phyloP scores from a whole-genome alignment of 2,113 vertebrate genomes.

The Leiothrix lutea region DNA sequence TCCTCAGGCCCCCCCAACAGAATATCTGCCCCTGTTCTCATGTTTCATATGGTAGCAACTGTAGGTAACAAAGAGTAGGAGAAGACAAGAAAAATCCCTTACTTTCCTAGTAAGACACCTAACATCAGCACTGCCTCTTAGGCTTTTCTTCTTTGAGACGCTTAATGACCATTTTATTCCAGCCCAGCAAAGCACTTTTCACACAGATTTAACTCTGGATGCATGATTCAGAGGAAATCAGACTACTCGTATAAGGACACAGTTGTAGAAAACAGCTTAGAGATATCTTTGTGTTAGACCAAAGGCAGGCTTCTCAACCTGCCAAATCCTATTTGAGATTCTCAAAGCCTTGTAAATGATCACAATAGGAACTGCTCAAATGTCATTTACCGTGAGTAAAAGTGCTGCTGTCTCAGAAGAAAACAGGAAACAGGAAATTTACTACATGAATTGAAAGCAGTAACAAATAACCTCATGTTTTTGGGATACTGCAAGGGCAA shows the following conservation, averaged over 20 bases:
- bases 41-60: fast-evolving
- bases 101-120: neutral
- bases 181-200: neutral
- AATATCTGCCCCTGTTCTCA: fast-evolving
- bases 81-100: fast-evolving
- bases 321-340: neutral
- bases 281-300: neutral
- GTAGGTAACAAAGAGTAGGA: neutral
- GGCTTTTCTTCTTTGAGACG: neutral
- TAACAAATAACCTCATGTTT: neutral
- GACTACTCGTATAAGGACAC: neutral
- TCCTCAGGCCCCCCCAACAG: neutral
- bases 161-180: neutral
- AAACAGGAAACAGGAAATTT: neutral
- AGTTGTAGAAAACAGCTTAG: neutral
- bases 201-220: neutral
- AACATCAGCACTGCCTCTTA: neutral
- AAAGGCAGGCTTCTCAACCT: neutral
- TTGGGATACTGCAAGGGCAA: neutral
- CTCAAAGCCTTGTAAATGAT: neutral
- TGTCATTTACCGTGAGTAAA: neutral
- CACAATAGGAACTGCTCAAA: neutral
- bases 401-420: neutral
- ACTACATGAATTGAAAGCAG: neutral
- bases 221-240: neutral